These are phyloP conservation scores for Troilus luridus DNA, from an alignment of 2,888 invertebrate genomes.

Conservation along the genomic window DNA sequence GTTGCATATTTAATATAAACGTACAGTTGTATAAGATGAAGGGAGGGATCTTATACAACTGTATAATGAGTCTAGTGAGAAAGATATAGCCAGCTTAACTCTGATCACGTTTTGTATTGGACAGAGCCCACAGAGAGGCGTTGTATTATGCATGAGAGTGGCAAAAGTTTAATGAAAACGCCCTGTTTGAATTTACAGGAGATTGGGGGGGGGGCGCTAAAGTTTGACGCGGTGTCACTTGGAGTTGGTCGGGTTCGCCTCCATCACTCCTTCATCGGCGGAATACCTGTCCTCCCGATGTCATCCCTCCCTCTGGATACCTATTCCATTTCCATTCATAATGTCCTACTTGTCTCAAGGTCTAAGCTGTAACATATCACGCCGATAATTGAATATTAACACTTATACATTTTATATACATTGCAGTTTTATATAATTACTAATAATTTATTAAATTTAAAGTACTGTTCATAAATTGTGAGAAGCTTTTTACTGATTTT, in stretches of 20 bases:
- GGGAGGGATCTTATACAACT: no score
- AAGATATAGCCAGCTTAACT: constrained; percentile 1
- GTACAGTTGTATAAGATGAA: not conserved
- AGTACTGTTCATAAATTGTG: no score
- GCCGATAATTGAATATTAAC: not conserved
- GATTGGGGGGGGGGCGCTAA: not conserved
- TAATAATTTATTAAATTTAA: no score
- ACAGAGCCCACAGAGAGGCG: not conserved
- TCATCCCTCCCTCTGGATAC: not conserved
- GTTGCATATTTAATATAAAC: not conserved
- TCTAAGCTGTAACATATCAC: no score
- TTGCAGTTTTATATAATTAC: no score
- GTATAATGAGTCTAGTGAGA: not conserved
- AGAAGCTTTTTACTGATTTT: no score
- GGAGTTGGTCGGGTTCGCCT: not conserved
- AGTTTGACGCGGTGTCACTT: constrained; percentile 16
- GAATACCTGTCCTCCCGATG: not conserved
- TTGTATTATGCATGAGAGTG: constrained; percentile 28
- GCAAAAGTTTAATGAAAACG: constrained; percentile 39
- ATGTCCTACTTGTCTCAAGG: not conserved
- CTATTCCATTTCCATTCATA: not conserved
- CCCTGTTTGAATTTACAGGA: constrained; percentile 40
- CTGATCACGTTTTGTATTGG: constrained; percentile 33
- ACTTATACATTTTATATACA: no score
- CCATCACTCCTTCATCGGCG: not conserved